These are phyloP conservation scores for Mustelus asterias DNA, from an alignment of 2,113 vertebrate species.

Conservation along the genomic window DNA sequence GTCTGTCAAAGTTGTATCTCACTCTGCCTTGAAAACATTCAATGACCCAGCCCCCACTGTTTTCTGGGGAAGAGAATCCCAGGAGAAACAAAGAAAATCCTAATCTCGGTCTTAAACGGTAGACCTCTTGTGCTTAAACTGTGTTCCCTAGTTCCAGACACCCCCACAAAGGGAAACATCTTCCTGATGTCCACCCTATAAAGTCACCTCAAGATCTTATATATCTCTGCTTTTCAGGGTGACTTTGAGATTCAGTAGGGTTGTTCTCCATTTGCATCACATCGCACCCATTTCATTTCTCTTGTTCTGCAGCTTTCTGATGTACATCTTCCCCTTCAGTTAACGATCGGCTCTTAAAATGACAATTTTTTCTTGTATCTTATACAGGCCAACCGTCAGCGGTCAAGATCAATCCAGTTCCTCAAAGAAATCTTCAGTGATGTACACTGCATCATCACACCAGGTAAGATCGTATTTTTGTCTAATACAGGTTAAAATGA, in stretches of 20 bases:
- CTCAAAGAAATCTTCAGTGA: constrained; percentile 47
- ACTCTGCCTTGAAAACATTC: no score
- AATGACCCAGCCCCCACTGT: no score
- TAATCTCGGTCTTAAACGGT: no score
- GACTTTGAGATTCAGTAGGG: background rate
- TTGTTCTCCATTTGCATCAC: background rate
- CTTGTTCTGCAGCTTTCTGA: background rate
- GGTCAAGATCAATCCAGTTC: constrained; percentile 50
- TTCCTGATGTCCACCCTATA: no score
- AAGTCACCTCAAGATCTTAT: no score
- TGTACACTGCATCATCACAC: constrained; percentile 53
- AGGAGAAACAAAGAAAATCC: no score
- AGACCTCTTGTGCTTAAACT: no score
- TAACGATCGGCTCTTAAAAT: background rate
- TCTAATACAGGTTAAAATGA: background rate
- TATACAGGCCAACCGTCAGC: constrained; percentile 54
- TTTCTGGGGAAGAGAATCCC: no score
- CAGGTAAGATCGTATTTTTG: constrained; percentile 46
- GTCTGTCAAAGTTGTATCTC: no score
- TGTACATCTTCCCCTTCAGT: background rate
- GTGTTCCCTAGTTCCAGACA: no score
- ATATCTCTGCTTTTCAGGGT: background rate
- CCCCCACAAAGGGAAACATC: no score
- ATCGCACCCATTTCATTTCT: background rate
- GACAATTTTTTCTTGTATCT: background rate